Evolutionary conservation across 2,888 invertebrate species (phyloP), one percentile per base, ranked within the genome.

Genomic region (Tetanocera ferruginea): DNA sequence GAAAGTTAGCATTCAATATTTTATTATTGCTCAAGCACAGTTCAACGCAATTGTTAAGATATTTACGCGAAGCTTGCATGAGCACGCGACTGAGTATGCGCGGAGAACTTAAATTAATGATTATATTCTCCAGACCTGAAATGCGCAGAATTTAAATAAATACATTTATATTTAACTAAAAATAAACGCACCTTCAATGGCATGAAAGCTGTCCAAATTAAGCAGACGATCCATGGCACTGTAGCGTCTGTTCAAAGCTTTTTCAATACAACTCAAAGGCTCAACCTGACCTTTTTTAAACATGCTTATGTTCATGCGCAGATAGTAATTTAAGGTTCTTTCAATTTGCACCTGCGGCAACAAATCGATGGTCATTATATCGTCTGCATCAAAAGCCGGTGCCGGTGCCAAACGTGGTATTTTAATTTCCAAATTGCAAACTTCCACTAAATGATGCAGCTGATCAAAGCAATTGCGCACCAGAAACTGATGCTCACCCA

Each of bases 391-490:
- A 71, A 71, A n/a, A 57, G 75, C n/a, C 51, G 71, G 76, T 73
- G 69, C 77, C 11, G 57, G 83, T 60, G 5, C 79, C 34, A 76
- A 72, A 0, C 83, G 75, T 0, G 88, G 87, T 69, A 87, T 79
- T 72, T 83, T 82, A 37, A 87, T 80, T 69, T 86, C 81, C 5
- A 89, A 80, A 77, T 86, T 85, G 19, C 84, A 83, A 1, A 73
- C 78, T 1, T 84, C 74, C 3, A 84, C 86, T 73, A 88, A 77
- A 67, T 86, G 80, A 19, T 83, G 81, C 1, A 88, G 82, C 72
- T 88, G 89, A 23, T 86, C 85, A 52, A 81, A 87, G 64, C 89
- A 88, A 9, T 85, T 81, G 5, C 89, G 87, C 8, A 87, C 86
- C 25, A 87, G 77, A 77, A 89, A 89, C 0, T 84, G 84, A 80